Evolutionary conservation across 2,113 vertebrate genomes (phyloP).

Genomic region (Thermophis baileyi): DNA sequence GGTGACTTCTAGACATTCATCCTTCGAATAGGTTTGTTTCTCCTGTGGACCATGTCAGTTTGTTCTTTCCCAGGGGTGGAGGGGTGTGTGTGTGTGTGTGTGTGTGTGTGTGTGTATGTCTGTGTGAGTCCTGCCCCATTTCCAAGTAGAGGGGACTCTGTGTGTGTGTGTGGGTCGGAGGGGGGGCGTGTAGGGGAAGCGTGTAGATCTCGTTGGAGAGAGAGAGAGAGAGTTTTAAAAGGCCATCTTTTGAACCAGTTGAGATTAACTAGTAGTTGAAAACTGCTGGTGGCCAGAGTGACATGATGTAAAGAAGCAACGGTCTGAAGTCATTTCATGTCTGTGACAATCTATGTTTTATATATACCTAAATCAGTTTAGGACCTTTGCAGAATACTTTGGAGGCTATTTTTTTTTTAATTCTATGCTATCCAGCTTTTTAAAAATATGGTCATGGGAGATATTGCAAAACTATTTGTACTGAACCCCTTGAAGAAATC

Average conservation of each 20-base stretch:
- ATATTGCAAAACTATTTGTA: not conserved
- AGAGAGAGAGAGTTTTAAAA: not conserved
- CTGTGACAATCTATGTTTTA: not conserved
- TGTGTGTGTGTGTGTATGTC: too few species aligned
- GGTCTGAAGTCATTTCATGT: not conserved
- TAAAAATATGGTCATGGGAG: not conserved
- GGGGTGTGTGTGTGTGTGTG: too few species aligned
- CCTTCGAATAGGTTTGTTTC: not conserved
- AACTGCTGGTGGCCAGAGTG: not conserved
- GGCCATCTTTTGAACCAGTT: not conserved
- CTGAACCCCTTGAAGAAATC: not conserved
- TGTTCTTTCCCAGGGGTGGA: not conserved
- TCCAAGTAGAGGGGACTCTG: too few species aligned
- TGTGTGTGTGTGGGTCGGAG: too few species aligned
- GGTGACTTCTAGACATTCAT: not conserved
- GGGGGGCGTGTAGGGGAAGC: too few species aligned
- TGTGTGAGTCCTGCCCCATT: too few species aligned
- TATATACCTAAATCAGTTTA: not conserved
- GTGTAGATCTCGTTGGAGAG: too few species aligned
- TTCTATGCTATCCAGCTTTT: not conserved
- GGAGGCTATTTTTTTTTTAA: not conserved
- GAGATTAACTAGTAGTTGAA: not conserved
- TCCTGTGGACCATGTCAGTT: not conserved
- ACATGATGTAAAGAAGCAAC: not conserved
- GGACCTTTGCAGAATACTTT: not conserved